Base-by-base conservation (phyloP, 1,140 invertebrate genomes). In the Calosoma granatense region DNA sequence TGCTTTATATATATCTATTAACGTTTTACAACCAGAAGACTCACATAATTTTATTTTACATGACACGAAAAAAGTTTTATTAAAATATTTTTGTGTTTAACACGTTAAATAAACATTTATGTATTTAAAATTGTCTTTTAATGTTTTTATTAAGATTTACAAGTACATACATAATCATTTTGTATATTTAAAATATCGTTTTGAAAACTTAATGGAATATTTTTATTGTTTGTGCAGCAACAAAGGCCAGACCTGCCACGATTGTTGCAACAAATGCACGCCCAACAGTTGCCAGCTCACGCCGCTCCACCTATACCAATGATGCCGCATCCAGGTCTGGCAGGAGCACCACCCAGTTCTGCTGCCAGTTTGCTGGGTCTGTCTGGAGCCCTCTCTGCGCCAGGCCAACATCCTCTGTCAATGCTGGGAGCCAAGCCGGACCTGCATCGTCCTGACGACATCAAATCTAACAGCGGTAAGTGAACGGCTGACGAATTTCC, bases 261-360 rank as follows among this genome's bases (percentile, higher is more conserved):
- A 69, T 66, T 88, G 62, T 70, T 88, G 70, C 90, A 92, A 73
- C 90, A 94, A 76, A 92, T 94, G 89, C 91, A 94, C 66, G 90
- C 91, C 4, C 85, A 91, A 67, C 88, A 93, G 71, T 67, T 94
- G 59, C 89, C 89, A 19, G 74, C 76, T 1, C 84, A 87, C 62
- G 84, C 87, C 1, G 79, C 78, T 4, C 89, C 92, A 65, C 78
- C 85, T 58, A 76, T 85, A 15, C 81, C 82, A 12, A 83, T 85
- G 77, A 74, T 83, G 66, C 86, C 87, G 20, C 88, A 89, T 70
- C 87, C 86, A 11, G 80, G 82, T 39, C 70, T 84, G 21, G 87
- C 84, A 6, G 82, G 82, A 20, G 74, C 82, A 19, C 77, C 84
- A 1, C 84, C 84, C 9, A 47, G 41, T 17, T 66, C 67, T 20